Evolutionary conservation across 2,888 invertebrate species (phyloP).

Genomic region (Xylophagus ater): DNA sequence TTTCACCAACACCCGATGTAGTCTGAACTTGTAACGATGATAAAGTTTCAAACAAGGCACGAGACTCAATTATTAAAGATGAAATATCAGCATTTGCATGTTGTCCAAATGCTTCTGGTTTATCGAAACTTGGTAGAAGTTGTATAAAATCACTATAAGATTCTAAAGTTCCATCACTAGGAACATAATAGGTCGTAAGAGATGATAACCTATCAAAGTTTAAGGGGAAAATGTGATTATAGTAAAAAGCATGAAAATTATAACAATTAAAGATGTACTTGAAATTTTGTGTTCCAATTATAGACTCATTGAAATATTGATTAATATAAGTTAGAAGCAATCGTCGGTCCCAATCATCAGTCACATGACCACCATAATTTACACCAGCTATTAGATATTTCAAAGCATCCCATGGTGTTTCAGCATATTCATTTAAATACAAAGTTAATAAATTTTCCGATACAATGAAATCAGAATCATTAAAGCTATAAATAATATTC

Average conservation of each 20-base stretch:
- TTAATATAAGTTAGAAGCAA: constrained; percentile 73
- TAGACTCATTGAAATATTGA: constrained; percentile 67
- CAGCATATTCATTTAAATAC: constrained; percentile 77
- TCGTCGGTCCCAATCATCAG: constrained; percentile 63
- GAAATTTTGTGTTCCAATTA: constrained; percentile 41
- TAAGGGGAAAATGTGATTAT: constrained; percentile 28
- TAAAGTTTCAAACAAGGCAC: constrained; percentile 63
- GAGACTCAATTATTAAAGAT: constrained; percentile 69
- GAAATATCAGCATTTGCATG: constrained; percentile 85
- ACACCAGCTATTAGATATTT: constrained; percentile 81
- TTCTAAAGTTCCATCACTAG: constrained; percentile 67
- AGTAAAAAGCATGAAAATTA: not conserved
- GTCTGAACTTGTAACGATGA: constrained; percentile 64
- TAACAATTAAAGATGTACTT: constrained; percentile 1
- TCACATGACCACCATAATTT: constrained; percentile 77
- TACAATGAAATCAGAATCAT: constrained; percentile 84
- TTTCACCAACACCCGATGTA: constrained; percentile 44
- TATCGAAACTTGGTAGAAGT: constrained; percentile 64
- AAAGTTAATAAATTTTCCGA: constrained; percentile 74
- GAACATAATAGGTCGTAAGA: constrained; percentile 68
- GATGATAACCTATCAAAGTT: constrained; percentile 53
- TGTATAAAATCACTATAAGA: constrained; percentile 72
- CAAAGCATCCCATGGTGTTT: constrained; percentile 82
- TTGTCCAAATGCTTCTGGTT: constrained; percentile 81
- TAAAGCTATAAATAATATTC: constrained; percentile 83